Percentiles rank a stretch among this genome's conserved stretches.
phyloP scores from a whole-genome alignment of 2,888 invertebrate species.

The Punctoribates punctum region DNA sequence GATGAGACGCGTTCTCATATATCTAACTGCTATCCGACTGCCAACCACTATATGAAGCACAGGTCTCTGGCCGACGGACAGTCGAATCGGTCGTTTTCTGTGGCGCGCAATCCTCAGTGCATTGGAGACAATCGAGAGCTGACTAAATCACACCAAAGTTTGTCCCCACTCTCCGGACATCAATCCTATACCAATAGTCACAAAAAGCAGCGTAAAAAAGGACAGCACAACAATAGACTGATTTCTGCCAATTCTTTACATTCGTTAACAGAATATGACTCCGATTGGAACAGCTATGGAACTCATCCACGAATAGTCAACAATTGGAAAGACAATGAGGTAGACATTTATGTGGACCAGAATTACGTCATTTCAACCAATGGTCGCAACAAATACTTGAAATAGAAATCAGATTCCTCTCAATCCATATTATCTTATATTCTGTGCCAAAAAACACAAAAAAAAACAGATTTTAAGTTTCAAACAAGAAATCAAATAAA shows the following conservation, averaged over 20 bases:
- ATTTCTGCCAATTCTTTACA: constrained; percentile 45
- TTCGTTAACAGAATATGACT: constrained; percentile 66
- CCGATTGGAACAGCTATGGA: constrained; percentile 57
- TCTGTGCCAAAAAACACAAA: constrained; percentile 23
- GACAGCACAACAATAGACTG: constrained; percentile 43
- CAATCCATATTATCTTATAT: neutral
- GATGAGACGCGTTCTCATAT: constrained; percentile 72
- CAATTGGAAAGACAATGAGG: constrained; percentile 88
- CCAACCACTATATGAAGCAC: constrained; percentile 51
- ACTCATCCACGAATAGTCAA: constrained; percentile 43
- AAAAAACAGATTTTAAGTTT: neutral
- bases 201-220: constrained; percentile 45
- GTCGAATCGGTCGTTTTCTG: constrained; percentile 79
- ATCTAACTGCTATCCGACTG: constrained; percentile 61
- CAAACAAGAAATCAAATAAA: no score
- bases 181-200: constrained; percentile 25
- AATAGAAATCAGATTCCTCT: neutral
- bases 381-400: constrained; percentile 8
- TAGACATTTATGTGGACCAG: constrained; percentile 90
- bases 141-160: constrained; percentile 30
- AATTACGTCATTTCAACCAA: constrained; percentile 60
- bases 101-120: constrained; percentile 55
- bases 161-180: neutral
- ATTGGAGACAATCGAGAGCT: constrained; percentile 31
- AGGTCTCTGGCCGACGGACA: constrained; percentile 71